Conservation (phyloP, 2,888 invertebrate genomes). For the Cheilosia urbana region DNA sequence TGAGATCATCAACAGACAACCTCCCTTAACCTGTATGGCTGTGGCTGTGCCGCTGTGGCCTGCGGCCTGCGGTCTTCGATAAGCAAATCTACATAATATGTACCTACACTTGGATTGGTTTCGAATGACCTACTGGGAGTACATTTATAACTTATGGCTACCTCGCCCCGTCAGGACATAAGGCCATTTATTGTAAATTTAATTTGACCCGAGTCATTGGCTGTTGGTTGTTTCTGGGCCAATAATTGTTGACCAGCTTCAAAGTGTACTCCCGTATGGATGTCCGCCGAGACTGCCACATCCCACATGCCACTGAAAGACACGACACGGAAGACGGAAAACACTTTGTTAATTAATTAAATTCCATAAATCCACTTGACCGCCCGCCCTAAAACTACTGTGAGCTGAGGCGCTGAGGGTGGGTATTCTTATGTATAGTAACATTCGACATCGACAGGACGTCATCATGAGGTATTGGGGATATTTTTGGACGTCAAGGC, state of each 20-base stretch:
- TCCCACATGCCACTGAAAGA: background rate
- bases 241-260: conserved; percentile 24
- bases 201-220: conserved; percentile 31
- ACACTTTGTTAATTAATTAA: conserved; percentile 56
- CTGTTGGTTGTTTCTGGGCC: conserved; percentile 1
- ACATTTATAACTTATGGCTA: background rate
- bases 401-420: too few species aligned
- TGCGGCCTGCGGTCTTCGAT: conserved; percentile 10
- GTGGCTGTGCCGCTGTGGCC: background rate
- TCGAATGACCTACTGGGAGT: background rate
- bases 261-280: conserved; percentile 17
- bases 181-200: conserved; percentile 44
- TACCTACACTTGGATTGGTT: background rate
- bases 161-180: background rate
- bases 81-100: background rate
- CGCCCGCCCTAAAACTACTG: background rate
- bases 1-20: conserved; percentile 34
- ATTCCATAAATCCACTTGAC: conserved; percentile 25
- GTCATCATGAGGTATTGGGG: too few species aligned
- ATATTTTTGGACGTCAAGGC: too few species aligned
- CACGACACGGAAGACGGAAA: conserved; percentile 34
- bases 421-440: too few species aligned
- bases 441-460: too few species aligned
- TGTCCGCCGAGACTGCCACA: background rate
- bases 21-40: background rate